Percentiles rank a stretch among this genome's conserved stretches.
Conservation (phyloP, 30 jellyfish, hydroid and myxozoan species). For the Chrysaora quinquecirrha region DNA sequence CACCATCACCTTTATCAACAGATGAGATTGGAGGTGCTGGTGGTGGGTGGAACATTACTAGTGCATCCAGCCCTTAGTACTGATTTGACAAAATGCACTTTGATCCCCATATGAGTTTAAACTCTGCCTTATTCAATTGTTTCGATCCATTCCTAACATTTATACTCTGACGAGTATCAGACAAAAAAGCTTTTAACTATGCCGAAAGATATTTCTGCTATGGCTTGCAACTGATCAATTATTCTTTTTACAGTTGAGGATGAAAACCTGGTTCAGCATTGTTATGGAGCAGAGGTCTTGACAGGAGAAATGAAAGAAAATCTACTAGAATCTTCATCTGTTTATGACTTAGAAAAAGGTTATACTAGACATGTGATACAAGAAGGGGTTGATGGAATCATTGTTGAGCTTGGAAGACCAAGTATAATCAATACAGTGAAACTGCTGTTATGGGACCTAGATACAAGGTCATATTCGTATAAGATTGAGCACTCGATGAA, state of each 20-base stretch:
- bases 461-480: constrained; percentile 83
- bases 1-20: too few relatives aligned
- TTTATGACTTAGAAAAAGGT: constrained; percentile 86
- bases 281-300: constrained; percentile 82
- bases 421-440: constrained; percentile 82
- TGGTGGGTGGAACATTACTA: too few relatives aligned
- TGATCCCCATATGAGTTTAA: too few relatives aligned
- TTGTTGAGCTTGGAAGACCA: constrained; percentile 84
- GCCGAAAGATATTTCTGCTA: too few relatives aligned
- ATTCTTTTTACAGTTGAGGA: constrained; percentile 64
- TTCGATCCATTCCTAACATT: too few relatives aligned
- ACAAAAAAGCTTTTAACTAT: too few relatives aligned
- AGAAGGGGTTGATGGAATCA: constrained; percentile 71
- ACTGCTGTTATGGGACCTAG: constrained; percentile 86
- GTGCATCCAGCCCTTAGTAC: too few relatives aligned
- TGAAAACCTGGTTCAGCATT: constrained; percentile 83
- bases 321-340: constrained; percentile 73
- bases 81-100: too few relatives aligned
- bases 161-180: too few relatives aligned
- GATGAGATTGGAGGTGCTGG: too few relatives aligned
- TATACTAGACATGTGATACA: constrained; percentile 76
- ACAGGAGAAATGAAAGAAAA: constrained; percentile 88
- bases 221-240: too few relatives aligned
- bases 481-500: constrained; percentile 78
- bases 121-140: too few relatives aligned